Conservation (phyloP, 2,888 invertebrate genomes). For the Rugalucina vietnamica region DNA sequence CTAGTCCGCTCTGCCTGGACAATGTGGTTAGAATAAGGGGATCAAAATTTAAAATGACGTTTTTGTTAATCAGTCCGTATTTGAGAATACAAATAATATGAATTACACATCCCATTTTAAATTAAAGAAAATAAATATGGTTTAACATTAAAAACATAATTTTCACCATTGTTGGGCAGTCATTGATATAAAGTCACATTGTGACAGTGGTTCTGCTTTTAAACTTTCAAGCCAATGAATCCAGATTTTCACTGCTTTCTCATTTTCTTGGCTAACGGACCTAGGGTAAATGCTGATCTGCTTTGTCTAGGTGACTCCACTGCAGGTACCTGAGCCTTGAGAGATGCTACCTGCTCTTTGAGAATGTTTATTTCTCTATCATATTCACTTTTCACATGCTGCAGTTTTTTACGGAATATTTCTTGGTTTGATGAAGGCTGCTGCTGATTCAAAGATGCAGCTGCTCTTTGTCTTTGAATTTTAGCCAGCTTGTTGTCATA, state of each 20-base stretch:
- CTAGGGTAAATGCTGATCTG: not conserved
- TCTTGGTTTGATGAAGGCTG: constrained; percentile 60
- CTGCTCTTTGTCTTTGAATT: constrained; percentile 54
- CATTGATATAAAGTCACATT: too few species aligned
- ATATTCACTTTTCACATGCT: constrained; percentile 64
- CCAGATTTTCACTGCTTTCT: constrained; percentile 6
- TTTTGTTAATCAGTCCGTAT: too few species aligned
- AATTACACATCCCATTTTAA: too few species aligned
- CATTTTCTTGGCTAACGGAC: not conserved
- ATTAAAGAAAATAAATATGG: too few species aligned
- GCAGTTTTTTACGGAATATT: constrained; percentile 65
- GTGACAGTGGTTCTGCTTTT: too few species aligned
- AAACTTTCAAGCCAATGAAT: too few species aligned
- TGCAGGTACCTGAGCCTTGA: constrained; percentile 31
- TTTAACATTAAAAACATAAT: too few species aligned
- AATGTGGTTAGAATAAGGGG: too few species aligned
- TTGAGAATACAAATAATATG: too few species aligned
- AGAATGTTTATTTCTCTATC: constrained; percentile 54
- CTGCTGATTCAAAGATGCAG: constrained; percentile 39
- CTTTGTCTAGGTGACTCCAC: not conserved
- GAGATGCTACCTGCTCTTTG: constrained; percentile 42
- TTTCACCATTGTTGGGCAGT: too few species aligned
- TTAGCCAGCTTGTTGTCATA: constrained; percentile 64
- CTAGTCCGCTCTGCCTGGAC: too few species aligned
- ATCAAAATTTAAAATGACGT: too few species aligned